Conservation (phyloP, 2,113 vertebrate genomes). For the Lota lota region DNA sequence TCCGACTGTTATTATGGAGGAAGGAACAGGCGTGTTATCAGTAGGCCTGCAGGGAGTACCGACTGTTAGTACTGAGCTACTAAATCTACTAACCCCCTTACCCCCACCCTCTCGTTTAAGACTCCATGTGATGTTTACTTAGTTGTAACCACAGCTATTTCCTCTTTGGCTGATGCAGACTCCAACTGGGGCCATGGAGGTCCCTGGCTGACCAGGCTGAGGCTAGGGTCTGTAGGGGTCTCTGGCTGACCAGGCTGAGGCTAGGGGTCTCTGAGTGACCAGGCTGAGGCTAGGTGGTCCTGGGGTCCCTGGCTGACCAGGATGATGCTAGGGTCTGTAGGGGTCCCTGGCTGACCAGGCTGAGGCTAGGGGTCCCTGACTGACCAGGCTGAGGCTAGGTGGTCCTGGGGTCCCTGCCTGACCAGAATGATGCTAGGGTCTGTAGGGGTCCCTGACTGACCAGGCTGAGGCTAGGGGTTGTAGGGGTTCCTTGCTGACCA, state of each 20-base stretch:
- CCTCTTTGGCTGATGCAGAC: conserved; percentile 48
- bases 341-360: conserved; percentile 17
- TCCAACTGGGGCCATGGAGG: conserved; percentile 21
- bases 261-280: too few relatives aligned
- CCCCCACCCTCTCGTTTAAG: conserved; percentile 30
- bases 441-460: conserved; percentile 22
- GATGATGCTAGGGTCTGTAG: conserved; percentile 39
- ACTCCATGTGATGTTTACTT: conserved; percentile 70
- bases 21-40: conserved; percentile 66
- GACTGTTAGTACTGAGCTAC: conserved; percentile 29
- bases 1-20: conserved; percentile 54
- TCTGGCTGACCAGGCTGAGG: background rate
- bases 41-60: conserved; percentile 29
- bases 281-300: too few relatives aligned
- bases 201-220: conserved; percentile 32
- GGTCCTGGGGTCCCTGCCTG: too few relatives aligned
- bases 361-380: too few relatives aligned
- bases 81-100: too few relatives aligned
- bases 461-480: conserved; percentile 4
- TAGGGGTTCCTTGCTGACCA: background rate
- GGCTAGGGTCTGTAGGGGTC: conserved; percentile 37
- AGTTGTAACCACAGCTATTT: conserved; percentile 60
- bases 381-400: too few relatives aligned
- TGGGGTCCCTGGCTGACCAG: conserved; percentile 3
- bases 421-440: conserved; percentile 41